Base-by-base conservation (phyloP, 2,113 vertebrate genomes). In the Axis porcinus region DNA sequence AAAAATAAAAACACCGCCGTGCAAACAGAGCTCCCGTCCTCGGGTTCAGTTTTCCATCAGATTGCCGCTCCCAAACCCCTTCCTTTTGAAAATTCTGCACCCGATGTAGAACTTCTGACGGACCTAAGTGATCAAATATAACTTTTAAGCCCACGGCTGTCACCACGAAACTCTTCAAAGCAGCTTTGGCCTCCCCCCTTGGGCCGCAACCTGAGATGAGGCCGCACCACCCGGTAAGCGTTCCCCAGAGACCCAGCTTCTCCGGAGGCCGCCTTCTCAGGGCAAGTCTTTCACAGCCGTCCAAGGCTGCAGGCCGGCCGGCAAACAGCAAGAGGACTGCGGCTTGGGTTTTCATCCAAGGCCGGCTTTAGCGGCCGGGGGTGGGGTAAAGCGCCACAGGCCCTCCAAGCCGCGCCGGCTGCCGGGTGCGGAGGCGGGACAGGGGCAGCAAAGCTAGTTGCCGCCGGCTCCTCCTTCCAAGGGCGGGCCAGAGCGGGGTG, bases 261-360 rank as follows among this genome's bases (percentile, higher is more conserved):
- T 43, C 10, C 0, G 17, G 28, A 90, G 11, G 52, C 13, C 19
- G 7, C 40, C 58, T 52, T 27, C 21, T 14, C 16, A 0, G 60
- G 5, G 43, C 10, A 43, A 57, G 70, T 12, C 25, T 47, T 16
- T 10, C 2, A 2, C 54, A 27, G 36, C 36, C 70, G 11, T 60
- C n/a, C 2, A 21, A 57, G 4, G 17, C 13, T 6, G 79, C 58
- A 25, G 15, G n/a, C 27, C 3, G 4, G 13, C 28, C 0, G 7
- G 36, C 15, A 6, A 21, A 43, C 30, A 0, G 25, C 14, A 4
- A 52, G 14, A 25, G 1, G 3, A 21, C 11, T 0, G 30, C 36
- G 2, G 86, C 54, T 84, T 4, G 4, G 33, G 30, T 30, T 55
- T 83, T 14, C 33, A 33, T 5, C 33, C 81, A 15, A 36, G 33